A percentile compares a stretch with the other conserved stretches of the same genome.
Evolutionary conservation across 2,888 invertebrate species (phyloP).

Genomic region (Zonitis immaculata): DNA sequence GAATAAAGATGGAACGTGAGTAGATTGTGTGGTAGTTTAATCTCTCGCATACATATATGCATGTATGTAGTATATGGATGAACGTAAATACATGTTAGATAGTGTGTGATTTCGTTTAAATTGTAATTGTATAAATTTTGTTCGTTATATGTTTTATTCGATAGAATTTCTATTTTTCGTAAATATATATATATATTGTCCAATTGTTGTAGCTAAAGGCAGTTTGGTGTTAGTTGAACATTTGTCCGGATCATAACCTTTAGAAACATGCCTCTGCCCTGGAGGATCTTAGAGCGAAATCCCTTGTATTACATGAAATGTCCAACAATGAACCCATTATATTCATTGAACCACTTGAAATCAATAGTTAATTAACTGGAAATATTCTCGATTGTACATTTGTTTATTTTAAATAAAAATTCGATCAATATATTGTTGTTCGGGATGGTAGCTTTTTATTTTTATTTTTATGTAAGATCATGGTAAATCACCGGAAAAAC

Average conservation of each 20-base stretch:
- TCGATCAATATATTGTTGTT: too few species aligned
- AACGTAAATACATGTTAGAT: too few species aligned
- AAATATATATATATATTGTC: neutral
- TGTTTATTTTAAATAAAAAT: too few species aligned
- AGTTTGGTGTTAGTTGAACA: neutral
- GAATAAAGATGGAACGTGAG: constrained; percentile 1
- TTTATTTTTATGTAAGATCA: neutral
- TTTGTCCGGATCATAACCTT: neutral
- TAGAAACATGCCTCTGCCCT: neutral
- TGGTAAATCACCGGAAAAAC: neutral
- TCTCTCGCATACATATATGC: neutral
- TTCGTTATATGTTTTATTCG: too few species aligned
- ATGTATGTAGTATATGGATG: neutral
- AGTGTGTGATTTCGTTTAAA: neutral
- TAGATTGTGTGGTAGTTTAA: neutral
- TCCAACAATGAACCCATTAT: neutral
- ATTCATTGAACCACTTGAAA: neutral
- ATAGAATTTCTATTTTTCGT: too few species aligned
- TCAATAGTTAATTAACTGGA: neutral
- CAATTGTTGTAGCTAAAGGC: neutral
- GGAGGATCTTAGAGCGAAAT: neutral
- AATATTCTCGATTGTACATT: neutral
- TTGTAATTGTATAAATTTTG: neutral
- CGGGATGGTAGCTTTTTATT: too few species aligned
- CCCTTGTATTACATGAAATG: neutral